A percentile compares a stretch with the other conserved stretches of the same genome.
phyloP scores from a whole-genome alignment of 1,140 invertebrate genomes.

The Heterodera schachtii region DNA sequence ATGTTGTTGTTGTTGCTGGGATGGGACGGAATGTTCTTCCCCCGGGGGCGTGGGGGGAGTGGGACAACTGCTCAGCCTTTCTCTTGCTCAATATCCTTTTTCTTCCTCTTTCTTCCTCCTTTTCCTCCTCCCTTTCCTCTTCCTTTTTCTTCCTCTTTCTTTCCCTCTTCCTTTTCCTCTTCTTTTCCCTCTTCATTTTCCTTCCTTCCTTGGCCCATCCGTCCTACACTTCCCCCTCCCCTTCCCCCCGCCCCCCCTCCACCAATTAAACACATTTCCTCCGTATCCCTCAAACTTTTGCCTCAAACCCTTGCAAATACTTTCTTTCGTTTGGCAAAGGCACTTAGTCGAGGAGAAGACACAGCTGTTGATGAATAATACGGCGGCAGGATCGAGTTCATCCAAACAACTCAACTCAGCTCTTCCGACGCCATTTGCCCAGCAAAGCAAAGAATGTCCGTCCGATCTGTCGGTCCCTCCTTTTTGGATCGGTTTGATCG shows the following conservation, averaged over 20 bases:
- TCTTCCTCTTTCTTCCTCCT: too few relatives aligned
- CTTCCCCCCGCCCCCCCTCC: not conserved
- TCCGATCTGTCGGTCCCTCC: too few relatives aligned
- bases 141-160: too few relatives aligned
- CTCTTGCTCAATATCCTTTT: too few relatives aligned
- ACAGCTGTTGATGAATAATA: not conserved
- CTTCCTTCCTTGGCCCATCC: not conserved
- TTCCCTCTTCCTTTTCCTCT: too few relatives aligned
- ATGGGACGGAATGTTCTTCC: not conserved
- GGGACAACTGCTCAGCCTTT: too few relatives aligned
- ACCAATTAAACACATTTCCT: not conserved
- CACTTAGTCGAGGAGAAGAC: slow-evolving; percentile 6
- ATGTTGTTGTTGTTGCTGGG: too few relatives aligned
- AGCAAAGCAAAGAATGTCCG: not conserved
- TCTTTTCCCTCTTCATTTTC: not conserved
- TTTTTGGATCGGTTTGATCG: not conserved
- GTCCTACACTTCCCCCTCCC: not conserved
- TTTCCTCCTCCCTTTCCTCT: too few relatives aligned
- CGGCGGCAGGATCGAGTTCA: not conserved
- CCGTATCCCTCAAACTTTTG: not conserved
- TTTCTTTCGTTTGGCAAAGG: not conserved
- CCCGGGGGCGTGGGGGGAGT: too few relatives aligned
- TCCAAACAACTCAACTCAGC: not conserved
- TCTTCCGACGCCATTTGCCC: not conserved
- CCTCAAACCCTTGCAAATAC: slow-evolving; percentile 4